Evolutionary conservation across 2,797 vertebrate genomes (phyloP).

Genomic region (Anomalospiza imberbis): DNA sequence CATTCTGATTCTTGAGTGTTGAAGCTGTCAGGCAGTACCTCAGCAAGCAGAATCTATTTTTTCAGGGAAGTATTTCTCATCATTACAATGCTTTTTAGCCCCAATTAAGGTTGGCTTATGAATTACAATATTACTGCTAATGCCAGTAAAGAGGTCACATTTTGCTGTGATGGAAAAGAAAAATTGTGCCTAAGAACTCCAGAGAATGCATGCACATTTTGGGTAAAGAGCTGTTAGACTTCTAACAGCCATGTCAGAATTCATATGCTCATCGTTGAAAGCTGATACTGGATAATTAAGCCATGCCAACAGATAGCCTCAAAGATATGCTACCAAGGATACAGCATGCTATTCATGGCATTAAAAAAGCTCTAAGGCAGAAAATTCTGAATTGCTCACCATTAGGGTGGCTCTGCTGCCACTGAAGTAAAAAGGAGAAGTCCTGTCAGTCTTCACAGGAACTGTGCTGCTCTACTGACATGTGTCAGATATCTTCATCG

Average conservation of each 20-base stretch:
- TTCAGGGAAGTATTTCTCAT: background rate
- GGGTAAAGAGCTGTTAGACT: constrained; percentile 19
- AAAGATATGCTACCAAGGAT: constrained; percentile 32
- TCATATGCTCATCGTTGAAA: constrained; percentile 11
- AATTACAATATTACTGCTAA: constrained; percentile 13
- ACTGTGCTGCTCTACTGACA: background rate
- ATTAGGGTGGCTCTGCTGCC: constrained; percentile 3
- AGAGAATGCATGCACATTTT: background rate
- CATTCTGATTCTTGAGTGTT: background rate
- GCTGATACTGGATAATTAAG: constrained; percentile 27
- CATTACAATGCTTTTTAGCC: constrained; percentile 22
- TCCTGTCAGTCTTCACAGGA: background rate
- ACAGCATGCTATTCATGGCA: constrained; percentile 15
- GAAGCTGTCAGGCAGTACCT: constrained; percentile 19
- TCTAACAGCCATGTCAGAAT: constrained; percentile 29
- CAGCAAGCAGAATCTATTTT: background rate
- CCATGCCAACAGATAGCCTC: constrained; percentile 30
- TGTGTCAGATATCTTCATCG: background rate
- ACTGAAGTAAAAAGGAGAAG: background rate
- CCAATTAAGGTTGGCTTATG: background rate
- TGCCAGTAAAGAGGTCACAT: constrained; percentile 2
- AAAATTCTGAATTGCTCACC: background rate
- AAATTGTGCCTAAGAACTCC: background rate
- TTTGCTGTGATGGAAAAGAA: background rate
- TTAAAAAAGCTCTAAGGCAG: constrained; percentile 11